Evolutionary conservation across 2,888 invertebrate species (phyloP), one percentile per base, ranked within the genome.

Genomic region (Coremacera marginata): DNA sequence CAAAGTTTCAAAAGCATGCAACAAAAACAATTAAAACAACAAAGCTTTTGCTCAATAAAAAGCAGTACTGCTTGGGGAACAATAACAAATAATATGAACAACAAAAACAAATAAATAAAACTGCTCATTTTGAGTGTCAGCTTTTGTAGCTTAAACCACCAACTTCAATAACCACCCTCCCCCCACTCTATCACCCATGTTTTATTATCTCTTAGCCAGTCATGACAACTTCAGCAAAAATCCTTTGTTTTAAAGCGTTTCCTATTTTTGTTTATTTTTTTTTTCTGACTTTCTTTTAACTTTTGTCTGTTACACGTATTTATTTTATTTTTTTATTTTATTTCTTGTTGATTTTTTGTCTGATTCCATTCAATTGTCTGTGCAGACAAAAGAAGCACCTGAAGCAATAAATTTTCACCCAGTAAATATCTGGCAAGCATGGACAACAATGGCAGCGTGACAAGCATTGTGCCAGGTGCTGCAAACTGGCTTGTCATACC

Each of bases 331-430:
- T 27, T 34, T 67, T 44, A 16, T 34, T 67, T 34, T 22, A 19
- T 22, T 63, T n/a, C n/a, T 63, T 27, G 14, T 63, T 16, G 34
- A 22, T 34, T 22, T 34, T 71, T 57, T 55, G 22, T 52, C 22
- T 31, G 52, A 51, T 70, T 70, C 37, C 14, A 55, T 34, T 25
- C 70, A 57, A 71, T 71, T 71, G 70, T 71, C 55, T 34, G 31
- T 19, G 22, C 37, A 8, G 19, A 19, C 65, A 67, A 22, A 31
- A 67, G 44, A 5, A 31, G 27, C 70, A 71, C 55, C 70, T 57
- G 57, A 71, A 55, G 70, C 70, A 71, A 71, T 71, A 71, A 71
- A 71, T 71, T 71, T 57, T 71, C 70, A 57, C 57, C 70, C 37
- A 71, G 70, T 57, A 49, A 71, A 71, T 71, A 55, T 71, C 70